Evolutionary conservation across 2,113 vertebrate genomes (phyloP).

Genomic region (Odontophorus gujanensis): DNA sequence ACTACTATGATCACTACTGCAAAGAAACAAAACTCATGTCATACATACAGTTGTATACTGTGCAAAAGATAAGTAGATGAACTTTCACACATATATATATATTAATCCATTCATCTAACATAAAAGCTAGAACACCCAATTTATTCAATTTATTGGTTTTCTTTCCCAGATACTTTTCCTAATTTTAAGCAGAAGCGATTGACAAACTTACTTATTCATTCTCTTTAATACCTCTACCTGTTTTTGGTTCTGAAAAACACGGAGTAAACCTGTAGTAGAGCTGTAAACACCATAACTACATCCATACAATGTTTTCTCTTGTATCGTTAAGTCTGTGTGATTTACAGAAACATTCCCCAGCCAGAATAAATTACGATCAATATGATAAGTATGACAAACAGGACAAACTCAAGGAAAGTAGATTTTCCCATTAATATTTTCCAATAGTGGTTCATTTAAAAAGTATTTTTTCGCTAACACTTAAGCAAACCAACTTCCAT

Average conservation of each 20-base stretch:
- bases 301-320: background rate
- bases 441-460: background rate
- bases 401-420: background rate
- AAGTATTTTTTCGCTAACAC: background rate
- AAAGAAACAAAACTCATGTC: background rate
- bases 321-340: background rate
- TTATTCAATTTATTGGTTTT: background rate
- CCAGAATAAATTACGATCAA: background rate
- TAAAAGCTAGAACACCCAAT: rapidly evolving
- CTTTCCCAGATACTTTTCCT: background rate
- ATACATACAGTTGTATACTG: background rate
- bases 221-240: background rate
- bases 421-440: background rate
- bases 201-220: background rate
- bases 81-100: background rate
- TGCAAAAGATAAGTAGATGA: background rate
- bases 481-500: slow-evolving; percentile 49
- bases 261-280: background rate
- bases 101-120: background rate
- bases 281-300: background rate
- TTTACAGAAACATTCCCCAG: background rate
- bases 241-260: background rate
- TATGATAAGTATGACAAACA: background rate
- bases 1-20: background rate
- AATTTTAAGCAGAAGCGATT: background rate